phyloP scores from a whole-genome alignment of 2,888 invertebrate species.

The Diachrysia chrysitis region DNA sequence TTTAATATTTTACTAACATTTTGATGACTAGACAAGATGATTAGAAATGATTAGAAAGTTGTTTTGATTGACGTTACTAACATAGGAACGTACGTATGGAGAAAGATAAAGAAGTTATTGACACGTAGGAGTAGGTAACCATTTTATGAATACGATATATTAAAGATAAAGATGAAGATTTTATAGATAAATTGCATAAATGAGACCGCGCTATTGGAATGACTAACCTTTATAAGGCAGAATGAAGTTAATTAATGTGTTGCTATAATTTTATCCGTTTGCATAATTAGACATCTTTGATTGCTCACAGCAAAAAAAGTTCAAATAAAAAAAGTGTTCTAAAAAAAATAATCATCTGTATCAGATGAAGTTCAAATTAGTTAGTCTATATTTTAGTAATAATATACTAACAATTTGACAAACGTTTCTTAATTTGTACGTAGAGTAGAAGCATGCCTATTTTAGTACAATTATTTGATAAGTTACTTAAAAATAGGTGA shows the following conservation, averaged over 20 bases:
- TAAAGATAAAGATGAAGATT: slow-evolving; percentile 45
- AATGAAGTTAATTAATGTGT: slow-evolving; percentile 43
- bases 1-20: slow-evolving; percentile 68
- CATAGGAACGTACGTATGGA: slow-evolving; percentile 52
- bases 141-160: slow-evolving; percentile 45
- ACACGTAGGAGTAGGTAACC: slow-evolving; percentile 44
- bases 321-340: slow-evolving; percentile 80
- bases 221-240: slow-evolving; percentile 42
- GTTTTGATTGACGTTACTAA: slow-evolving; percentile 70
- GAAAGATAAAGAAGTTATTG: slow-evolving; percentile 42
- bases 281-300: slow-evolving; percentile 63
- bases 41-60: slow-evolving; percentile 33
- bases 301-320: slow-evolving; percentile 82
- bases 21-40: slow-evolving; percentile 56
- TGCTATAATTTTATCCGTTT: slow-evolving; percentile 43
- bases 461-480: slow-evolving; percentile 87
- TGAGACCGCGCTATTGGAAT: slow-evolving; percentile 43
- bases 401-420: slow-evolving; percentile 81
- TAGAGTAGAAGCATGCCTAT: slow-evolving; percentile 86
- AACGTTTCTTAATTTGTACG: slow-evolving; percentile 74
- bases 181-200: slow-evolving; percentile 32
- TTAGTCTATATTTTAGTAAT: slow-evolving; percentile 76
- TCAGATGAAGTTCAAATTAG: slow-evolving; percentile 88
- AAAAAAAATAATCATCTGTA: slow-evolving; percentile 83
- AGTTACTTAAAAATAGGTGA: slow-evolving; percentile 78